Percentiles rank a stretch among this genome's conserved stretches.
phyloP scores from a whole-genome alignment of 2,888 invertebrate genomes.

The Cheilosia vernalis region DNA sequence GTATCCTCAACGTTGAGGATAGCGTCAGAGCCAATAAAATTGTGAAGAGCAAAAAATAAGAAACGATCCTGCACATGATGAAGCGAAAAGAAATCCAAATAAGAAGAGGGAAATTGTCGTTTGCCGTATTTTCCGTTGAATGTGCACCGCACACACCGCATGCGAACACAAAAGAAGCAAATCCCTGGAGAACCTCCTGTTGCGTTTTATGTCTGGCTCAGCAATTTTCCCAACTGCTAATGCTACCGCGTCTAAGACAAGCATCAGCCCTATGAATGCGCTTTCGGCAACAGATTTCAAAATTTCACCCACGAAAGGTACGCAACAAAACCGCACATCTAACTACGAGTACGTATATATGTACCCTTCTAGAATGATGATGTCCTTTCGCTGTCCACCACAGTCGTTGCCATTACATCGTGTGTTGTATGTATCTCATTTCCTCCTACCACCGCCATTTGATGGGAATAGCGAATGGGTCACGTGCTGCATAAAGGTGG shows the following conservation, averaged over 20 bases:
- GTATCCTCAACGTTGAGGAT: not conserved
- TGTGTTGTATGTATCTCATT: too few relatives aligned
- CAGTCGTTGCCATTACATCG: conserved; percentile 31
- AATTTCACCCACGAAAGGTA: not conserved
- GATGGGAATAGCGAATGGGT: conserved; percentile 40
- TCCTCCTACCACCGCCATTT: not conserved
- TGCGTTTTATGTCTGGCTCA: conserved; percentile 62
- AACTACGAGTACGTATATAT: not conserved
- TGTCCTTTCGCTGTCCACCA: conserved; percentile 54
- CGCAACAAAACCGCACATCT: conserved; percentile 46
- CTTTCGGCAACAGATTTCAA: not conserved
- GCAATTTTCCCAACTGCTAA: conserved; percentile 28
- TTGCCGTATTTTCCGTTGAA: conserved; percentile 23
- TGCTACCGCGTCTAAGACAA: conserved; percentile 26
- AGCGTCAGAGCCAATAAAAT: conserved; percentile 68
- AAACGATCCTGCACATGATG: conserved; percentile 31
- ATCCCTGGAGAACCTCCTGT: conserved; percentile 73
- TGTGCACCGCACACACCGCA: conserved; percentile 49
- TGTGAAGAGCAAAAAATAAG: conserved; percentile 54
- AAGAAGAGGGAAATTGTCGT: conserved; percentile 60
- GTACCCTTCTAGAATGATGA: conserved; percentile 39
- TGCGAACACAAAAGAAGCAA: conserved; percentile 50
- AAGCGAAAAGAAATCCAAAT: conserved; percentile 21
- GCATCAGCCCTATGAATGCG: conserved; percentile 5
- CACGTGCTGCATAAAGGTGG: conserved; percentile 55